Conservation (phyloP, 2,888 invertebrate species). For the Phortica okadai region DNA sequence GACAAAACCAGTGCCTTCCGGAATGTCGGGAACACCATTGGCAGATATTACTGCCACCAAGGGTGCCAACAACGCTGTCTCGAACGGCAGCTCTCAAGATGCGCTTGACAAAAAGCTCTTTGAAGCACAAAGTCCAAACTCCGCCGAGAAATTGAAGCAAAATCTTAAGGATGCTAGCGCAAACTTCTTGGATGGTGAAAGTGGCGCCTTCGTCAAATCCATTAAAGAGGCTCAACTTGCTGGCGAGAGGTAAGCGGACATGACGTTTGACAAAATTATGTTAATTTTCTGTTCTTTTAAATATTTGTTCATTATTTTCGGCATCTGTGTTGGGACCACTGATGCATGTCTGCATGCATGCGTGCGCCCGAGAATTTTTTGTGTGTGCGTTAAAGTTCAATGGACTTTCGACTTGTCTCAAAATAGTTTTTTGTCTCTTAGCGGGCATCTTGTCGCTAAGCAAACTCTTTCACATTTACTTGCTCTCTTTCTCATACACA, state of each 20-base stretch:
- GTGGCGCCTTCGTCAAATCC: conserved; percentile 62
- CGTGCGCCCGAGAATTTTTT: conserved; percentile 38
- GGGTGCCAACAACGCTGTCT: conserved; percentile 40
- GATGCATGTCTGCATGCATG: conserved; percentile 32
- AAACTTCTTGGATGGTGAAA: conserved; percentile 72
- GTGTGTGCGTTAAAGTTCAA: conserved; percentile 48
- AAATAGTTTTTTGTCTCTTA: conserved; percentile 55
- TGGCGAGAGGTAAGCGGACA: conserved; percentile 57
- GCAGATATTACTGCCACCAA: conserved; percentile 50
- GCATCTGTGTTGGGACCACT: conserved; percentile 3
- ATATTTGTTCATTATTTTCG: conserved; percentile 43
- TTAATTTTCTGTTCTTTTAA: conserved; percentile 38
- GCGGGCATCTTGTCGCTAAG: conserved; percentile 21
- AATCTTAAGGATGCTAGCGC: conserved; percentile 72
- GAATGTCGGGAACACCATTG: conserved; percentile 26
- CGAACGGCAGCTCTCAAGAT: conserved; percentile 44
- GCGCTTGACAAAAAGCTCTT: conserved; percentile 64
- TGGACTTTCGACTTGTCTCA: conserved; percentile 59
- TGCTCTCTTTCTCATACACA: neutral
- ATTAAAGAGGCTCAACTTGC: conserved; percentile 62
- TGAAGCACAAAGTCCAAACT: conserved; percentile 56
- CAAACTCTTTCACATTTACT: neutral
- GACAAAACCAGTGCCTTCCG: conserved; percentile 32
- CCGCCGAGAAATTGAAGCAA: conserved; percentile 58
- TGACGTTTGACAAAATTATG: conserved; percentile 27